Evolutionary conservation across 2,888 invertebrate species (phyloP).

Genomic region (Megaustenia siamemsis): DNA sequence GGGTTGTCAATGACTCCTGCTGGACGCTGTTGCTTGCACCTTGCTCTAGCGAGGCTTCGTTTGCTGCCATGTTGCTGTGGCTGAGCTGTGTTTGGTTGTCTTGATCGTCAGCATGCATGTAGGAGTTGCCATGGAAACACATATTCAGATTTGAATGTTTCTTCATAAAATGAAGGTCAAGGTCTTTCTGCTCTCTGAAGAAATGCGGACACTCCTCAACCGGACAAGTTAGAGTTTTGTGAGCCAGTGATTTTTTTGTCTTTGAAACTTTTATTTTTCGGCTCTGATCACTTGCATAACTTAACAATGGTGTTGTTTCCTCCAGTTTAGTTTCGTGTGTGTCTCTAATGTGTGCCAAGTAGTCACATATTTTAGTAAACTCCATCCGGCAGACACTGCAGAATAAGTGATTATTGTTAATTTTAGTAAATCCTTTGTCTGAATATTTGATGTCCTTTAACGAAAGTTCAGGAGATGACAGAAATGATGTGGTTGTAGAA

Average conservation of each 20-base stretch:
- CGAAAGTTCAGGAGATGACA: background rate
- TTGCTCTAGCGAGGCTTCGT: background rate
- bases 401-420: constrained; percentile 41
- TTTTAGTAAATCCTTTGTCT: background rate
- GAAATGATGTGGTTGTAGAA: background rate
- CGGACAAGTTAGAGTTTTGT: constrained; percentile 52
- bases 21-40: background rate
- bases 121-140: constrained; percentile 8
- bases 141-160: constrained; percentile 29
- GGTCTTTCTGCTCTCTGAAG: constrained; percentile 58
- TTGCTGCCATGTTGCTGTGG: background rate
- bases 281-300: background rate
- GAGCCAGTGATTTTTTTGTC: constrained; percentile 51
- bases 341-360: constrained; percentile 41
- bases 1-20: background rate
- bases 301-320: background rate
- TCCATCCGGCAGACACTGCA: constrained; percentile 45
- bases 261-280: constrained; percentile 9
- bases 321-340: constrained; percentile 17
- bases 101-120: background rate
- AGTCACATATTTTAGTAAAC: constrained; percentile 52
- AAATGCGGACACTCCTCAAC: constrained; percentile 54
- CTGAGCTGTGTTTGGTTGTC: background rate
- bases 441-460: background rate
- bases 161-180: constrained; percentile 54